Percentiles rank a stretch among this genome's conserved stretches.
phyloP scores from a whole-genome alignment of 2,888 invertebrate genomes.

The Chydorus sphaericus region DNA sequence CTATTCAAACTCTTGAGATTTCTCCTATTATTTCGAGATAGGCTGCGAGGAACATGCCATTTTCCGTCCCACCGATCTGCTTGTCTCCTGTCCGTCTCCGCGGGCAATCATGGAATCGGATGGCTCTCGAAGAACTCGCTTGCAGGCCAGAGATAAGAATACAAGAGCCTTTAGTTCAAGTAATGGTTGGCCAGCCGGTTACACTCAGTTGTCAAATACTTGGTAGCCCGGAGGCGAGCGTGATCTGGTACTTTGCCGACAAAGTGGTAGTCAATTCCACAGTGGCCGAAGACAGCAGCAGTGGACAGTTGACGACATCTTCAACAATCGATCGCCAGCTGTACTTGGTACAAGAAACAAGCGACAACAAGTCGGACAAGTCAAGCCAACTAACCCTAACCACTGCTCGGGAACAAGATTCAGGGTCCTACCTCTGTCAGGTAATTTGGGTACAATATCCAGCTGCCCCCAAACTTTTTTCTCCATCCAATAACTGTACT shows the following conservation, averaged over 20 bases:
- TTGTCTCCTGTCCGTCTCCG: constrained; percentile 45
- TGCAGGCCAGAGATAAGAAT: constrained; percentile 43
- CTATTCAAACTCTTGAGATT: too few species aligned
- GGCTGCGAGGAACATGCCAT: constrained; percentile 57
- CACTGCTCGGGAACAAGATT: constrained; percentile 55
- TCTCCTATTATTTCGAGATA: too few species aligned
- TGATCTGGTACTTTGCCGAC: constrained; percentile 55
- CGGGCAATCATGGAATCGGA: constrained; percentile 54
- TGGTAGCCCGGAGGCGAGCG: constrained; percentile 54
- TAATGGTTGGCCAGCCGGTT: constrained; percentile 54
- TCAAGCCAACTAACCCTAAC: constrained; percentile 54
- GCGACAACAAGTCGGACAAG: constrained; percentile 30
- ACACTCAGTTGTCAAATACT: constrained; percentile 54
- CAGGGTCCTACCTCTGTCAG: constrained; percentile 57
- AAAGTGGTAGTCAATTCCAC: constrained; percentile 48
- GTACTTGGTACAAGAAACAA: constrained; percentile 14
- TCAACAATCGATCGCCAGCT: constrained; percentile 15
- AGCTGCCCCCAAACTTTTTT: too few species aligned
- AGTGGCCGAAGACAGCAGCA: not conserved
- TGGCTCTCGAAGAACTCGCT: constrained; percentile 63
- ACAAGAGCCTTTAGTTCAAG: constrained; percentile 33
- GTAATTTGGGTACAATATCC: too few species aligned
- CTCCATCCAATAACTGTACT: too few species aligned
- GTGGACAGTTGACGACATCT: not conserved
- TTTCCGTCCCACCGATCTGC: constrained; percentile 53